Conservation (phyloP, 2,113 vertebrate species). For the Sigmodon hispidus region DNA sequence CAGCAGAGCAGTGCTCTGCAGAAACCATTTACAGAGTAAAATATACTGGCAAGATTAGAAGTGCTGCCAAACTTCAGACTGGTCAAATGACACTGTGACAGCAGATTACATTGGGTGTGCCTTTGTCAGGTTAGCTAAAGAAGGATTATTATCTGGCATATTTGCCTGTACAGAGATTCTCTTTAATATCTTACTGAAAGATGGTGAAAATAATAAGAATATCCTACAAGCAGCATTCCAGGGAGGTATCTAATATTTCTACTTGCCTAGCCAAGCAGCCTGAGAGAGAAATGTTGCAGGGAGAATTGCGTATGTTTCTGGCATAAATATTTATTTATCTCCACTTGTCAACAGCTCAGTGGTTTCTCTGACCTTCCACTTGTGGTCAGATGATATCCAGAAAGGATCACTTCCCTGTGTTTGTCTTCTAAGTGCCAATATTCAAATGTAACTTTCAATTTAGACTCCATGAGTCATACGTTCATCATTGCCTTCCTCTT, state of each 20-base stretch:
- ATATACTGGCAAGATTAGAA: not conserved
- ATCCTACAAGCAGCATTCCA: not conserved
- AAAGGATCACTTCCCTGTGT: not conserved
- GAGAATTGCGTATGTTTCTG: not conserved
- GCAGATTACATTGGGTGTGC: not conserved
- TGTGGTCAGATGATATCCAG: not conserved
- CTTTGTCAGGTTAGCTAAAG: conserved; percentile 10
- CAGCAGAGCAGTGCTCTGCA: not conserved
- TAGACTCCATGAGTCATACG: not conserved
- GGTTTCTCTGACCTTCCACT: conserved; percentile 27
- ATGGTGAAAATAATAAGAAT: not conserved
- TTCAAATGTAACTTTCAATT: conserved; percentile 6
- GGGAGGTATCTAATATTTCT: not conserved
- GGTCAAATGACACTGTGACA: not conserved
- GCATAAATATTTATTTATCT: conserved; percentile 26
- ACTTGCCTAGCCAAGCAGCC: not conserved
- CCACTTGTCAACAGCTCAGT: conserved; percentile 28
- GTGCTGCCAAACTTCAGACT: not conserved
- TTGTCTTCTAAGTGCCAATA: conserved; percentile 24
- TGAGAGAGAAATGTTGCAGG: not conserved
- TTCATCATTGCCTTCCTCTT: not conserved
- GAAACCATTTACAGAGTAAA: not conserved
- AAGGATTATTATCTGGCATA: conserved; percentile 8
- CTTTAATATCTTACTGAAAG: conserved; percentile 7
- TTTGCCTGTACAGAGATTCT: not conserved